Evolutionary conservation across 2,888 invertebrate genomes (phyloP).

Genomic region (Cephus nigrinus): DNA sequence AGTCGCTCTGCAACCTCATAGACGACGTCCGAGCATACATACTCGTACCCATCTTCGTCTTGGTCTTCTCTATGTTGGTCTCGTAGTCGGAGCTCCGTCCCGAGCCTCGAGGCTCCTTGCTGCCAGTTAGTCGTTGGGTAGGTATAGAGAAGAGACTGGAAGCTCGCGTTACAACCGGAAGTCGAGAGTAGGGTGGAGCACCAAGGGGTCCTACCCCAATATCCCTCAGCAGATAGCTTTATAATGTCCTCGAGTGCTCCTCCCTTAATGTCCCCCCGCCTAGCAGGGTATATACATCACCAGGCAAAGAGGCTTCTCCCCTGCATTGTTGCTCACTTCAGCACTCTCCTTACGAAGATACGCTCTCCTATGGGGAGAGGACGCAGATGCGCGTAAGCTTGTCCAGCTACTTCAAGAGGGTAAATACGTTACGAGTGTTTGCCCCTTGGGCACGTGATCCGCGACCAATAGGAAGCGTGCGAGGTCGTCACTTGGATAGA

Average conservation of each 20-base stretch:
- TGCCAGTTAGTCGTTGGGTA: not conserved
- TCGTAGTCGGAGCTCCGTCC: not conserved
- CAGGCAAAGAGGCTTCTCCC: conserved; percentile 20
- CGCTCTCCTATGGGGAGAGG: not conserved
- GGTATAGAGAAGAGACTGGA: conserved; percentile 16
- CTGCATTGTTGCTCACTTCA: conserved; percentile 60
- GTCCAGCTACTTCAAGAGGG: not conserved
- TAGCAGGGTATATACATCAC: conserved; percentile 40
- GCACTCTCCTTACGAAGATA: conserved; percentile 10
- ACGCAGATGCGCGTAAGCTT: conserved; percentile 7
- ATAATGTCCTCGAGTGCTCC: conserved; percentile 61
- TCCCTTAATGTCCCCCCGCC: conserved; percentile 50
- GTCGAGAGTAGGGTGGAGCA: conserved; percentile 46
- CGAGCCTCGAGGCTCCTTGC: not conserved
- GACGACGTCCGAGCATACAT: not conserved
- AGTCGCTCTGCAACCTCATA: not conserved
- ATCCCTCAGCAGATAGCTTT: conserved; percentile 47
- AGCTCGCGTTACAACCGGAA: conserved; percentile 65
- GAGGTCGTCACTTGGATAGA: not conserved
- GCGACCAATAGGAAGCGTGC: not conserved
- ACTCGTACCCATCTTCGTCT: not conserved
- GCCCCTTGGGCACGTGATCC: not conserved
- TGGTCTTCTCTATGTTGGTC: not conserved
- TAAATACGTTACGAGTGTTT: conserved; percentile 6
- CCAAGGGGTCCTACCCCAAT: conserved; percentile 52